A percentile compares a stretch with the other conserved stretches of the same genome.
phyloP scores from a whole-genome alignment of 2,888 invertebrate species.

The Idaea straminata region DNA sequence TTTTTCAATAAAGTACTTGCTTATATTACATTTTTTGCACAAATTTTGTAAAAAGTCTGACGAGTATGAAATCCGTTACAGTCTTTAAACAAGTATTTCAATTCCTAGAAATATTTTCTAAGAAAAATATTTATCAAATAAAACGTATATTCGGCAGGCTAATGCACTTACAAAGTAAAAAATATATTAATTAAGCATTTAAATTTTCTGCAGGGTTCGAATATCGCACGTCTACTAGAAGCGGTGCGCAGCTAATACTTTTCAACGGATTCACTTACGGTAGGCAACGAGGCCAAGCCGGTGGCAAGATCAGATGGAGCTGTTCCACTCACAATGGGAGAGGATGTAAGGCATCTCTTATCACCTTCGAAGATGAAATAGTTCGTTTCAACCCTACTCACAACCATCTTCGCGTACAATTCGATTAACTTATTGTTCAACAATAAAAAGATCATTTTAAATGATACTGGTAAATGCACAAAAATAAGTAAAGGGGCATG shows the following conservation, averaged over 20 bases:
- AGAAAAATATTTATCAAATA: too few species aligned
- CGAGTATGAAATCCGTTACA: too few species aligned
- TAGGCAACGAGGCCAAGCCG: neutral
- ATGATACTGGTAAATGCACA: too few species aligned
- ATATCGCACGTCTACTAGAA: neutral
- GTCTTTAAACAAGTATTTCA: too few species aligned
- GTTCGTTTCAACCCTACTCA: neutral
- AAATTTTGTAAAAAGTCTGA: too few species aligned
- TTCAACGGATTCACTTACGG: slow-evolving; percentile 4
- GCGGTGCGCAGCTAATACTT: neutral
- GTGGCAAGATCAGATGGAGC: slow-evolving; percentile 10
- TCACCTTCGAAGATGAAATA: slow-evolving; percentile 3
- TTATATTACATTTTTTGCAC: too few species aligned
- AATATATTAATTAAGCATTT: neutral
- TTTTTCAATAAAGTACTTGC: too few species aligned
- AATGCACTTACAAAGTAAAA: too few species aligned
- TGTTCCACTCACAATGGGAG: slow-evolving; percentile 10
- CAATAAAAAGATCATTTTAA: neutral
- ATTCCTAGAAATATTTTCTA: too few species aligned
- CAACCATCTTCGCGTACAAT: neutral
- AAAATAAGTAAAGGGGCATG: too few species aligned
- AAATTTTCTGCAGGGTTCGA: neutral
- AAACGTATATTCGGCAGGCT: too few species aligned
- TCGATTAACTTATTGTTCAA: neutral
- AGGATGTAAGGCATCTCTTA: slow-evolving; percentile 12